Percentiles rank a stretch among this genome's conserved stretches.
These are phyloP conservation scores for Brachionus angularis DNA, from an alignment of 1,140 invertebrate species.

Conservation along the genomic window DNA sequence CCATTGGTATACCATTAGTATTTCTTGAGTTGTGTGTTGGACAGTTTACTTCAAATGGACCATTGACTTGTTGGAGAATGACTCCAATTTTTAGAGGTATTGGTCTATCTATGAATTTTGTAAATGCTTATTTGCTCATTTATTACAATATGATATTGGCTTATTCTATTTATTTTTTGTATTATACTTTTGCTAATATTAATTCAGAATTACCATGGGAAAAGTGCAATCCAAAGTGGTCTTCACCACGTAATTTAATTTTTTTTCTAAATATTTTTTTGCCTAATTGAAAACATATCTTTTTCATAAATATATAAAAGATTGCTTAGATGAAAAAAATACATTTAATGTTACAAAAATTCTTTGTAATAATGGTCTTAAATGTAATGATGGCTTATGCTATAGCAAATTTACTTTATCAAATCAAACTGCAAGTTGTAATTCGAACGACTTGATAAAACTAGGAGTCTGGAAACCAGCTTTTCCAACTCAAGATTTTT, in stretches of 20 bases:
- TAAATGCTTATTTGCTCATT: constrained; percentile 35
- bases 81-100: constrained; percentile 71
- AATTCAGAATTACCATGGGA: constrained; percentile 72
- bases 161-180: constrained; percentile 88
- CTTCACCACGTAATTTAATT: constrained; percentile 8
- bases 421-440: not conserved
- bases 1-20: constrained; percentile 62
- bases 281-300: not conserved
- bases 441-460: not conserved
- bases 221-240: constrained; percentile 75
- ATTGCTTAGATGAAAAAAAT: constrained; percentile 28
- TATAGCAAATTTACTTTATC: constrained; percentile 10
- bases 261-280: constrained; percentile 22
- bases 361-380: constrained; percentile 5
- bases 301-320: not conserved
- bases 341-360: constrained; percentile 16
- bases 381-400: constrained; percentile 36
- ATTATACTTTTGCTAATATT: constrained; percentile 69
- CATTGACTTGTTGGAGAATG: constrained; percentile 62
- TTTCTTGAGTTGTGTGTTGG: constrained; percentile 60
- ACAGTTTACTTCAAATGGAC: constrained; percentile 58
- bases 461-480: constrained; percentile 60
- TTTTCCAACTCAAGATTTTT: constrained; percentile 43
- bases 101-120: constrained; percentile 44
- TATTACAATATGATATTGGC: constrained; percentile 90